Evolutionary conservation across 2,797 vertebrate genomes (phyloP).

Genomic region (Argya squamiceps): DNA sequence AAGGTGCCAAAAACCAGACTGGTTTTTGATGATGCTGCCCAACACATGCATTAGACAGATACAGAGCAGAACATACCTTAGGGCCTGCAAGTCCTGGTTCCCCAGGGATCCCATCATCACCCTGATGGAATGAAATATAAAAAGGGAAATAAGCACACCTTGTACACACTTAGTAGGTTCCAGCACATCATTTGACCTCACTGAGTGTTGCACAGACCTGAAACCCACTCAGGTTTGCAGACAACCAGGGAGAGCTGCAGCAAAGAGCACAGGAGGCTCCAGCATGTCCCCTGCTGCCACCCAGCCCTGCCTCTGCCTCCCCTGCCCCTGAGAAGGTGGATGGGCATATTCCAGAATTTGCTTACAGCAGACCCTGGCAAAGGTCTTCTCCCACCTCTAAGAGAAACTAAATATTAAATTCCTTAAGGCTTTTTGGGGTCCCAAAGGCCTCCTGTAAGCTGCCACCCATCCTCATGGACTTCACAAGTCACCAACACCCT

Average conservation of each 20-base stretch:
- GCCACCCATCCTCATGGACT: not conserved
- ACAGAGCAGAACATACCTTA: constrained; percentile 76
- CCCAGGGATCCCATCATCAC: constrained; percentile 84
- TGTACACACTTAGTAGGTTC: no score
- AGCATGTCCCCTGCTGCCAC: rapidly evolving
- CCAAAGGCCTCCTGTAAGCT: not conserved
- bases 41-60: rapidly evolving
- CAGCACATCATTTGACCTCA: not conserved
- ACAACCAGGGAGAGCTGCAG: not conserved
- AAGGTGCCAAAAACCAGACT: not conserved
- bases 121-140: constrained; percentile 73
- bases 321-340: not conserved
- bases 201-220: not conserved
- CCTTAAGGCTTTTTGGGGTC: not conserved
- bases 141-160: not conserved
- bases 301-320: not conserved
- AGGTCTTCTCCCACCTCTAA: not conserved
- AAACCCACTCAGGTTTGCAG: not conserved
- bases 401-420: not conserved
- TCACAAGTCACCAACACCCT: not conserved
- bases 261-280: not conserved
- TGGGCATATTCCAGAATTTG: not conserved
- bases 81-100: constrained; percentile 81
- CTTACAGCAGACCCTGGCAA: not conserved
- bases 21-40: not conserved